Evolutionary conservation across 2,888 invertebrate genomes (phyloP), one percentile per base, ranked within the genome.

Genomic region (Parnassius apollo): DNA sequence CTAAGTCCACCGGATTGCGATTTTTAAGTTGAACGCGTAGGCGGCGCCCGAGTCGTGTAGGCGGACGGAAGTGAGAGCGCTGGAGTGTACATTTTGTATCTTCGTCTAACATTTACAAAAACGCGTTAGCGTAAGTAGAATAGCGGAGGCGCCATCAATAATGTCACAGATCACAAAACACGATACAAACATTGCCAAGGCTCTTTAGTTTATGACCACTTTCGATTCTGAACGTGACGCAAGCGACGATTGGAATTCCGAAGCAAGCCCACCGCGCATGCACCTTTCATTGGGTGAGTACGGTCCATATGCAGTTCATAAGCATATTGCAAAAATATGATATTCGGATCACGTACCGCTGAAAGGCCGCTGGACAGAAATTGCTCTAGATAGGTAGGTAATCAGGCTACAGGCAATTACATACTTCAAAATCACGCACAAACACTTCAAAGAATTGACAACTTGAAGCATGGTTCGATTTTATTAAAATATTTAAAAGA

Each of bases 31-130:
- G 78, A 70, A 70, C 72, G 88, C 88, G 90, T 90, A 81, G 90
- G 89, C 79, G 81, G 85, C 82, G 80, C 78, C 75, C 72, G 78
- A 74, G 72, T 71, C 68, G 66, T 67, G 90, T 91, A 82, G 91
- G 91, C 89, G 91, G 90, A 84, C 91, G 91, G 91, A 91, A 91
- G 91, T 90, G 88, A 91, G 89, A 91, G 91, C 86, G 79, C 75
- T 81, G 78, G 76, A 75, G 78, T 76, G 79, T 77, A 75, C 75
- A 75, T 77, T 75, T 74, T 70, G 75, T 77, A 69, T 89, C 90
- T 81, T 85, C 83, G 79, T 91, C 89, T 87, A 84, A 78, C 90
- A 64, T 67, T 66, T 69, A 71, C 71, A 74, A 79, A 75, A 69
- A 66, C 61, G 62, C 71, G 70, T 76, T 71, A 71, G 85, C 68